A percentile compares a stretch with the other conserved stretches of the same genome.
These are phyloP conservation scores for Psammodynastes pulverulentus DNA, from an alignment of 2,113 vertebrate genomes.

Conservation along the genomic window DNA sequence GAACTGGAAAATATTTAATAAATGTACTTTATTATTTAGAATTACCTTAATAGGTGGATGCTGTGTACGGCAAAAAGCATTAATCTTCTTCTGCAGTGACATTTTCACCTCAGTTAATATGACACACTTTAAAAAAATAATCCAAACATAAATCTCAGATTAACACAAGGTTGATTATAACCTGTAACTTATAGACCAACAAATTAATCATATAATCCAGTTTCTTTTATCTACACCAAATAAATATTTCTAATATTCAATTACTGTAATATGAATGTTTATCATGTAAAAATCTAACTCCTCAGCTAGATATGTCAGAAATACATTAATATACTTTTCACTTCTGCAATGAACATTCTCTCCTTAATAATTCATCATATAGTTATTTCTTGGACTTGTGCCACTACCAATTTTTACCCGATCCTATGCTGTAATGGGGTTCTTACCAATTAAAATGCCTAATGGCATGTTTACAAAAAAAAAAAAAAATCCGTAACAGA, in stretches of 20 bases:
- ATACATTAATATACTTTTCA: not conserved
- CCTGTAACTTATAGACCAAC: not conserved
- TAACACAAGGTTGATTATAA: not conserved
- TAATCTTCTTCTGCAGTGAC: conserved; percentile 84
- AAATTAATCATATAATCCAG: conserved; percentile 12
- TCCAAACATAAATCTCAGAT: conserved; percentile 40
- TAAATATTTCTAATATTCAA: not conserved
- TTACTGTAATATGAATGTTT: not conserved
- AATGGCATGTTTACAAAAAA: not conserved
- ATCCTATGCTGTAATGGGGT: not conserved
- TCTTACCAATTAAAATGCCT: not conserved
- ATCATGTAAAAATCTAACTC: not conserved
- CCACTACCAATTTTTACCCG: not conserved
- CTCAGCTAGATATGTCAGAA: not conserved
- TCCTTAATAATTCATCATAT: not conserved
- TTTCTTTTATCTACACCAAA: not conserved
- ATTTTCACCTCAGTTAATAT: conserved; percentile 87
- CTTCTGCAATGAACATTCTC: not conserved
- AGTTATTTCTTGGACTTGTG: not conserved
- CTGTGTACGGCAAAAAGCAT: conserved; percentile 88
- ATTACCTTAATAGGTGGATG: conserved; percentile 89
- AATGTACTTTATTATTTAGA: conserved; percentile 7
- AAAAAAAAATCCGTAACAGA: not conserved
- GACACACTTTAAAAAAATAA: conserved; percentile 81
- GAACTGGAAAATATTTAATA: not conserved